Evolutionary conservation across 2,113 vertebrate genomes (phyloP).

Genomic region (Petroica traversi): DNA sequence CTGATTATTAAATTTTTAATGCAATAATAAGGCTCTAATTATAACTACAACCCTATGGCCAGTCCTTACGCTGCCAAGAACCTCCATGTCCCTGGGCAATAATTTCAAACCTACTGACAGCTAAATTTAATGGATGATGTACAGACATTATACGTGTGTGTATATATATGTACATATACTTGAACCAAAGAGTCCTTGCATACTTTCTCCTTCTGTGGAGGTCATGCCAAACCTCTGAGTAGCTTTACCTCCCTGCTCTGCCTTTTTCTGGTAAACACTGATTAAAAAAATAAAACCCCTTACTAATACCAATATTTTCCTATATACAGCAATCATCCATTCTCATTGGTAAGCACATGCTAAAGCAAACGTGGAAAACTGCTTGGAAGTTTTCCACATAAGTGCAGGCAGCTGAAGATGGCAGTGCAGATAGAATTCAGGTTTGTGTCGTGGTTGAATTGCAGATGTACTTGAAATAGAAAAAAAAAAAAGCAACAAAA

Average conservation of each 20-base stretch:
- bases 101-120: background rate
- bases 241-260: background rate
- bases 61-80: background rate
- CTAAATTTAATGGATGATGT: background rate
- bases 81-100: rapidly evolving
- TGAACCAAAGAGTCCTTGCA: background rate
- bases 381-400: background rate
- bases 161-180: rapidly evolving
- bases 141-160: background rate
- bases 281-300: background rate
- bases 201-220: background rate
- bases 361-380: background rate
- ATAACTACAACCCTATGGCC: background rate
- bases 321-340: background rate
- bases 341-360: background rate
- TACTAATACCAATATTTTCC: background rate
- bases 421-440: background rate
- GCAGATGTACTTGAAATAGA: background rate
- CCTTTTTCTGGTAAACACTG: background rate
- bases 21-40: background rate
- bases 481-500: background rate
- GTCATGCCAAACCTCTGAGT: background rate
- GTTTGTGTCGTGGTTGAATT: background rate
- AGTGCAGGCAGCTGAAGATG: background rate
- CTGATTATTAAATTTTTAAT: background rate